Evolutionary conservation across 2,888 invertebrate genomes (phyloP).

Genomic region (Clepsis dumicolana): DNA sequence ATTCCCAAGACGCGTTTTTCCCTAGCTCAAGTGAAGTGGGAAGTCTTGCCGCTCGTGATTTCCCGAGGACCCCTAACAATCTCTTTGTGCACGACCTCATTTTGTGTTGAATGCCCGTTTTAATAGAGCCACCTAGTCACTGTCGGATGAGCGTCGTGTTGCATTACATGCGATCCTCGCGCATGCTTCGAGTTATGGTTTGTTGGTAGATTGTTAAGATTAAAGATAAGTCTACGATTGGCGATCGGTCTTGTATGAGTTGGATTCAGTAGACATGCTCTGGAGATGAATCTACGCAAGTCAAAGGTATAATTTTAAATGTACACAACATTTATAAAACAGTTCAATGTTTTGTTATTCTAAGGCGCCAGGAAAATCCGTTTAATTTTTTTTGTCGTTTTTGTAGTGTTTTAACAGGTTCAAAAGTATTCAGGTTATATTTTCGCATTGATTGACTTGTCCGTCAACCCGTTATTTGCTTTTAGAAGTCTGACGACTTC

Average conservation of each 20-base stretch:
- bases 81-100: conserved; percentile 77
- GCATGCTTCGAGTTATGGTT: conserved; percentile 18
- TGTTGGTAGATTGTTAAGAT: conserved; percentile 15
- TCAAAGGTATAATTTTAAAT: no score
- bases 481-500: background rate
- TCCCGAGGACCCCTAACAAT: conserved; percentile 73
- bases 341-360: no score
- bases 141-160: conserved; percentile 59
- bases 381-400: no score
- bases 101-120: conserved; percentile 67
- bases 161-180: conserved; percentile 15
- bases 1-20: conserved; percentile 23
- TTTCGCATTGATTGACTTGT: background rate
- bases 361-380: no score
- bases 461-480: background rate
- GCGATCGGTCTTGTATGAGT: background rate
- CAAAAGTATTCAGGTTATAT: background rate
- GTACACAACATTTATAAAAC: no score
- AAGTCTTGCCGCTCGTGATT: conserved; percentile 63
- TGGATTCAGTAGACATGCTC: background rate
- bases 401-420: background rate
- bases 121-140: conserved; percentile 59
- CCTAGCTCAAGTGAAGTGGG: conserved; percentile 28
- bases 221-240: conserved; percentile 5
- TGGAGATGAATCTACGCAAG: no score